These are phyloP conservation scores for Liodrosophila aerea DNA, from an alignment of 2,888 invertebrate genomes.

Conservation along the genomic window DNA sequence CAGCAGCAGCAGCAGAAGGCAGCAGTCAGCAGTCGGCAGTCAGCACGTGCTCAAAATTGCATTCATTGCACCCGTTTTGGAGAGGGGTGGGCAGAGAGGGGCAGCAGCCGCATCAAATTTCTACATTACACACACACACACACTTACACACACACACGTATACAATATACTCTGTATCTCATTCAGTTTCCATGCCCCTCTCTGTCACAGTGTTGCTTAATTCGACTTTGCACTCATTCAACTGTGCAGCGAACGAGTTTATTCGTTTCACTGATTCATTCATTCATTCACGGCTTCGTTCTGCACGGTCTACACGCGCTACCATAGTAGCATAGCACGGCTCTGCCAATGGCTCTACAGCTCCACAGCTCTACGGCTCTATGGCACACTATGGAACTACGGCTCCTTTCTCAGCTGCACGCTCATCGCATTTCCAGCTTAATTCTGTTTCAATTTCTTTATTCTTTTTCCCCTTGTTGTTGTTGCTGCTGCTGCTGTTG, in stretches of 20 bases:
- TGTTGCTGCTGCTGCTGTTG: background rate
- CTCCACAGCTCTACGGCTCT: background rate
- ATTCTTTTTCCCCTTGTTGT: background rate
- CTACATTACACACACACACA: conserved; percentile 25
- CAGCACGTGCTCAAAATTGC: conserved; percentile 72
- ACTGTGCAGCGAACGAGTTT: conserved; percentile 69
- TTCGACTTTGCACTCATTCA: conserved; percentile 70
- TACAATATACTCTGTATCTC: too few species aligned
- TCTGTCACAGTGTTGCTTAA: conserved; percentile 50
- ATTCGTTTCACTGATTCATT: conserved; percentile 71
- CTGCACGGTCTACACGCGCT: background rate
- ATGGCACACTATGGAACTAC: background rate
- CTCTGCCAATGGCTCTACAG: background rate
- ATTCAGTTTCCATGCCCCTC: too few species aligned
- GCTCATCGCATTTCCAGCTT: conserved; percentile 56
- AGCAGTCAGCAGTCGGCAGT: conserved; percentile 18
- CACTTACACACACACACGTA: conserved; percentile 2
- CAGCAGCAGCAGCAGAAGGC: conserved; percentile 22
- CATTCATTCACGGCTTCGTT: conserved; percentile 60
- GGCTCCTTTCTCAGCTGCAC: conserved; percentile 4
- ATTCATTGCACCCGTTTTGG: conserved; percentile 49
- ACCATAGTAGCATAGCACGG: too few species aligned
- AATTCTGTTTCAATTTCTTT: conserved; percentile 55
- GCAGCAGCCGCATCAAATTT: conserved; percentile 39
- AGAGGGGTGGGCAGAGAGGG: too few species aligned